phyloP scores from a whole-genome alignment of 2,113 vertebrate genomes.

The Perognathus longimembris region DNA sequence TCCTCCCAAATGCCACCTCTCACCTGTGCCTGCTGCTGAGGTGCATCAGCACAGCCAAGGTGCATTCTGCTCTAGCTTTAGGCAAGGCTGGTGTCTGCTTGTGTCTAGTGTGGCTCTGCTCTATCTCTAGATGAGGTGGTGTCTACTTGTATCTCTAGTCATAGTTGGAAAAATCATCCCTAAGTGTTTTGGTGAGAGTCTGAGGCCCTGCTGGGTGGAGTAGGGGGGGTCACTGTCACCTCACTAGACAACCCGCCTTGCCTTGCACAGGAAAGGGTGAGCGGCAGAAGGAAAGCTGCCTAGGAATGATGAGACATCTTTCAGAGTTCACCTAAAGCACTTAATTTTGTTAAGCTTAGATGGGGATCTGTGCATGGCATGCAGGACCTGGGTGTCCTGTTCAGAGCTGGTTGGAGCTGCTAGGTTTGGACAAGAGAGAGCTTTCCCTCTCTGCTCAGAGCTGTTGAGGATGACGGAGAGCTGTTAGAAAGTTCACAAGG shows the following conservation, averaged over 20 bases:
- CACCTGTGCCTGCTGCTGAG: no score
- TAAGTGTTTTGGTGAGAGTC: background rate
- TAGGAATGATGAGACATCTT: background rate
- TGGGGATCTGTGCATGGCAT: background rate
- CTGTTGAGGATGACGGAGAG: background rate
- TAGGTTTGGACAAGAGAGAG: no score
- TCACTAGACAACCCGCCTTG: background rate
- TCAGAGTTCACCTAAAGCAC: background rate
- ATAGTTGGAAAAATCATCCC: background rate
- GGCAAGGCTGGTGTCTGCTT: no score
- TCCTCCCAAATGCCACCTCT: no score
- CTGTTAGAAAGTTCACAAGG: background rate
- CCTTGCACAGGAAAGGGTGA: no score
- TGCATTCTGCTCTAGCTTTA: no score
- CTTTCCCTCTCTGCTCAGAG: background rate
- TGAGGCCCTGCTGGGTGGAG: background rate
- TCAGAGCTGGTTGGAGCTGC: background rate
- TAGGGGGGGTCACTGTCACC: background rate
- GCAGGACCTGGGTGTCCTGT: background rate
- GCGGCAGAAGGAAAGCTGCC: accelerated
- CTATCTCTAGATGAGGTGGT: background rate
- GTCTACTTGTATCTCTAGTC: background rate
- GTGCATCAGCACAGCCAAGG: no score
- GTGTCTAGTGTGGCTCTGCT: no score
- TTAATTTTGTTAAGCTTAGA: background rate